Base-by-base conservation (phyloP, 2,888 invertebrate genomes). In the Noctua comes region DNA sequence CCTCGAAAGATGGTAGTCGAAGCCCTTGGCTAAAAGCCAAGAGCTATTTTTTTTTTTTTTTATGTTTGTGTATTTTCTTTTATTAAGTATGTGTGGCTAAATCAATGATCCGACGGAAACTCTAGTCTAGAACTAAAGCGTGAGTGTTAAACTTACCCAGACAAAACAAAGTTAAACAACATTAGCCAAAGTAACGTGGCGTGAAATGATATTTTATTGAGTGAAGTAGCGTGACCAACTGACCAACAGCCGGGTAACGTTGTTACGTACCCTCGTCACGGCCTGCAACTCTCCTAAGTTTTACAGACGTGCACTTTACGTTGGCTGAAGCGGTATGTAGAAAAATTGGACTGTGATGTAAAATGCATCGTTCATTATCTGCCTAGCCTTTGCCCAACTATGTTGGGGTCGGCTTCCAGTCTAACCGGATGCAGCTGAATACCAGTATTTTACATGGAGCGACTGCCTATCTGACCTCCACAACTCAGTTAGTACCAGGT, bases 191-290 rank as follows among this genome's bases (percentile, higher is more conserved):
- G 73, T 76, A 62, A 71, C 36, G 65, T 78, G 51, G 62, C 40
- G 75, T 79, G 82, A 84, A 84, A 84, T 75, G 82, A 77, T 84
- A 71, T 84, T 87, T 82, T 85, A 88, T 82, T 76, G 85, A 80
- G 79, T 78, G 66, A 79, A 79, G 71, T 80, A 79, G 75, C 73
- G 80, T 77, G 82, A 85, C 76, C 78, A 77, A 77, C 74, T 72
- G 80, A 79, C 79, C 82, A 79, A 74, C 76, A 77, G 76, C 74
- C 78, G 79, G 68, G 70, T 88, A 88, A 89, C 74, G 57, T 79
- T 65, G 81, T 89, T 88, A 85, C 73, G 40, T 18, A 87, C 85
- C 87, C 86, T 86, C 75, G 84, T 89, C 87, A 86, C 82, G 72
- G 46, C 48, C 66, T 40, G 62, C 73, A 85, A 36, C 64, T 57